A percentile compares a stretch with the other conserved stretches of the same genome.
Conservation (phyloP, 2,888 invertebrate species). For the Monochamus alternatus region DNA sequence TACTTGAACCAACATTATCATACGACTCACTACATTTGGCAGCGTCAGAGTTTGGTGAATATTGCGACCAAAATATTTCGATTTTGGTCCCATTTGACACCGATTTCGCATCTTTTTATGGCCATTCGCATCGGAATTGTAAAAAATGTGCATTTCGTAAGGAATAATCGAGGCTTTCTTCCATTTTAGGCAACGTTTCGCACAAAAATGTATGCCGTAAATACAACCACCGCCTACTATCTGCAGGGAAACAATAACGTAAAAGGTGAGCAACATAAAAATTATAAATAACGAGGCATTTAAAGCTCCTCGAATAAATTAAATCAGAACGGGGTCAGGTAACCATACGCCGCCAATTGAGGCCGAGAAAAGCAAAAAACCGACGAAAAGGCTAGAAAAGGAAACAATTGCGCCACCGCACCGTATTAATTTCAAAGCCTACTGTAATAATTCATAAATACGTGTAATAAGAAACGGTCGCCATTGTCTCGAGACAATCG, state of each 20-base stretch:
- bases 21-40: too few relatives aligned
- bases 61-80: too few relatives aligned
- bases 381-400: slow-evolving; percentile 9
- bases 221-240: slow-evolving; percentile 32
- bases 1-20: too few relatives aligned
- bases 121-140: too few relatives aligned
- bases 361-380: slow-evolving; percentile 6
- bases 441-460: slow-evolving; percentile 46
- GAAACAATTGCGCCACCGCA: slow-evolving; percentile 37
- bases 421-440: slow-evolving; percentile 50
- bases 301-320: background rate
- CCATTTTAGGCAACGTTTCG: background rate
- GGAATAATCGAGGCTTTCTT: background rate
- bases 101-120: too few relatives aligned
- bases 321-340: background rate
- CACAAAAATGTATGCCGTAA: background rate
- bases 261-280: background rate
- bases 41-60: too few relatives aligned
- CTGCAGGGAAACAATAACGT: background rate
- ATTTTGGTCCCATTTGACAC: too few relatives aligned
- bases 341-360: background rate
- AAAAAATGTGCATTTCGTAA: too few relatives aligned
- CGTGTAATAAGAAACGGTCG: slow-evolving; percentile 50
- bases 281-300: background rate
- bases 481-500: slow-evolving; percentile 58